Percentiles rank a stretch among this genome's conserved stretches.
Evolutionary conservation across 1,140 invertebrate species (phyloP).

Genomic region (Aphelenchoides besseyi): DNA sequence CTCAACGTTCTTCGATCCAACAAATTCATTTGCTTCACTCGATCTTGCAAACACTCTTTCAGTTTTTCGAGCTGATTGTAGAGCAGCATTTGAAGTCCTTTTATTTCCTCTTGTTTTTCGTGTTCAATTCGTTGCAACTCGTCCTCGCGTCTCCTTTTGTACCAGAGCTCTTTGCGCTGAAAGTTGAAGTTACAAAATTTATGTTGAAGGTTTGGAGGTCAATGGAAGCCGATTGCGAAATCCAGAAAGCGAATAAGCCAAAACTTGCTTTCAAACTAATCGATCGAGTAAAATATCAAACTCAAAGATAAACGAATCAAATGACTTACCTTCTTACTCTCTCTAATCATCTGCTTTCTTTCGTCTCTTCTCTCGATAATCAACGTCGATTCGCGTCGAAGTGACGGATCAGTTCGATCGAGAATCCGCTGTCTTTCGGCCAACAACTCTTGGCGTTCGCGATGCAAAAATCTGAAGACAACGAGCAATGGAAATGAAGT

Average conservation of each 20-base stretch:
- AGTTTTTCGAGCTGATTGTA: constrained; percentile 15
- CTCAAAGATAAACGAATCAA: neutral
- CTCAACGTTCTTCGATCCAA: constrained; percentile 1
- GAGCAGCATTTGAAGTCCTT: neutral
- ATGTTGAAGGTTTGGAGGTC: too few species aligned
- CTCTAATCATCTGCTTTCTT: neutral
- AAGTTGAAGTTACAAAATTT: too few species aligned
- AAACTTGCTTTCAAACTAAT: neutral
- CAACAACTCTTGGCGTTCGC: constrained; percentile 1
- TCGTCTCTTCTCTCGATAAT: constrained; percentile 5
- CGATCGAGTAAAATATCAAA: neutral
- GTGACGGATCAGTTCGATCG: constrained; percentile 7
- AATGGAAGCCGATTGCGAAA: too few species aligned
- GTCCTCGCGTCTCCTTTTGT: constrained; percentile 4
- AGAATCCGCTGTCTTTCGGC: constrained; percentile 5
- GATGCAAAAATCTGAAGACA: neutral
- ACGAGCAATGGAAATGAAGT: neutral
- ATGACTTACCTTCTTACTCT: neutral
- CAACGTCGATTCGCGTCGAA: neutral
- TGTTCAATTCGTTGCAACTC: neutral
- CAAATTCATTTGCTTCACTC: neutral
- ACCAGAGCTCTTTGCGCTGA: neutral
- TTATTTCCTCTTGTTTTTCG: neutral
- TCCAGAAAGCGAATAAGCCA: neutral
- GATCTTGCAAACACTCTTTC: constrained; percentile 9